These are phyloP conservation scores for Zaprionus taronus DNA, from an alignment of 1,140 invertebrate genomes.

Conservation along the genomic window DNA sequence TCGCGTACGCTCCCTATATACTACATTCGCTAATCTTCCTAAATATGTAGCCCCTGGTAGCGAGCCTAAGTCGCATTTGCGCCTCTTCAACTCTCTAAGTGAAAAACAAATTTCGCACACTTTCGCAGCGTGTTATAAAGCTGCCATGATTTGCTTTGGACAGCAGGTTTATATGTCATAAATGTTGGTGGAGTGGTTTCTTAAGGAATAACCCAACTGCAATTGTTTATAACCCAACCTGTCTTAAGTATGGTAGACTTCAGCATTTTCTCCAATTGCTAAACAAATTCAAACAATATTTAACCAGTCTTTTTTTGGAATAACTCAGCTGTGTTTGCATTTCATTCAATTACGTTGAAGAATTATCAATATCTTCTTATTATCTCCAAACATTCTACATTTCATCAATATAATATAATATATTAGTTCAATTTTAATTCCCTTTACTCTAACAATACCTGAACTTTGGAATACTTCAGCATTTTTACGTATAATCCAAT, in stretches of 20 bases:
- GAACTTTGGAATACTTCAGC: no score
- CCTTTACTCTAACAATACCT: no score
- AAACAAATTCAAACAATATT: neutral
- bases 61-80: slow-evolving; percentile 31
- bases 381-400: no score
- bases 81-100: slow-evolving; percentile 2
- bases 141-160: neutral
- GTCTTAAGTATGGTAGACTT: neutral
- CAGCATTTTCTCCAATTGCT: neutral
- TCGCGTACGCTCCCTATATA: slow-evolving; percentile 25
- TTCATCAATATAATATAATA: no score
- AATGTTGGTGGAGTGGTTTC: neutral
- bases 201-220: neutral
- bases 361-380: neutral
- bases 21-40: slow-evolving; percentile 42
- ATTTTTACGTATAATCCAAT: no score
- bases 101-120: slow-evolving; percentile 4
- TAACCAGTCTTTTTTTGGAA: neutral
- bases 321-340: neutral
- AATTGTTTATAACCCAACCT: neutral
- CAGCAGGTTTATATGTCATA: neutral
- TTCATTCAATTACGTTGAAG: neutral
- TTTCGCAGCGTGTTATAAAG: slow-evolving; percentile 1
- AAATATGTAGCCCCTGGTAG: neutral
- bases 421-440: no score